Evolutionary conservation across 2,797 vertebrate species (phyloP).

Genomic region (Tenualosa thibaudeaui): DNA sequence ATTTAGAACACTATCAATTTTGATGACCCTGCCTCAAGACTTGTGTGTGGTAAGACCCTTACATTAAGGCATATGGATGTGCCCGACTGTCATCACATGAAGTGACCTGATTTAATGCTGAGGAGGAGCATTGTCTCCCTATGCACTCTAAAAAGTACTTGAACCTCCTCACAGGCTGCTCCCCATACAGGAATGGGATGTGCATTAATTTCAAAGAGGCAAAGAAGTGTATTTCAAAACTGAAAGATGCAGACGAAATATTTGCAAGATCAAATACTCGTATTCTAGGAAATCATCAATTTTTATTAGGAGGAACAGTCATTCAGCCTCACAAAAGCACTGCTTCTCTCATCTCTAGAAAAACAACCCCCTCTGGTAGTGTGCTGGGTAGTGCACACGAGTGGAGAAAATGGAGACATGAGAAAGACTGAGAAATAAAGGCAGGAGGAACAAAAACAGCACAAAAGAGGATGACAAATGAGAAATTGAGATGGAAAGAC

Average conservation of each 20-base stretch:
- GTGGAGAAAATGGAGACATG: not conserved
- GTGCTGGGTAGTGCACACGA: not conserved
- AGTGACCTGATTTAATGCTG: not conserved
- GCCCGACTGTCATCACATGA: not conserved
- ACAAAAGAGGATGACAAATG: not conserved
- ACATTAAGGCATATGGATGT: not conserved
- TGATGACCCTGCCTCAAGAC: not conserved
- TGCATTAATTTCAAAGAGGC: not conserved
- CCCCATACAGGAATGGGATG: not conserved
- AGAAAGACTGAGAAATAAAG: not conserved
- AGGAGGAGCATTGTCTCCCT: not conserved
- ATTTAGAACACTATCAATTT: constrained; percentile 1
- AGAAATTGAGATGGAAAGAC: not conserved
- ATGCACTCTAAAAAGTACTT: not conserved
- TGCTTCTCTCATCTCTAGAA: not conserved
- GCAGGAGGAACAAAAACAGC: not conserved
- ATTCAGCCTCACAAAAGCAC: not conserved
- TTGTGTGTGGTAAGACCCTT: not conserved
- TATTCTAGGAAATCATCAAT: not conserved
- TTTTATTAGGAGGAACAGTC: not conserved
- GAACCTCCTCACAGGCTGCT: not conserved
- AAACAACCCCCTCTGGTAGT: not conserved
- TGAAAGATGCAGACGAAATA: no score
- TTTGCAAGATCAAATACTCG: not conserved
- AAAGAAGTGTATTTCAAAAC: not conserved